Evolutionary conservation across 2,888 invertebrate species (phyloP).

Genomic region (Taenaris catops): DNA sequence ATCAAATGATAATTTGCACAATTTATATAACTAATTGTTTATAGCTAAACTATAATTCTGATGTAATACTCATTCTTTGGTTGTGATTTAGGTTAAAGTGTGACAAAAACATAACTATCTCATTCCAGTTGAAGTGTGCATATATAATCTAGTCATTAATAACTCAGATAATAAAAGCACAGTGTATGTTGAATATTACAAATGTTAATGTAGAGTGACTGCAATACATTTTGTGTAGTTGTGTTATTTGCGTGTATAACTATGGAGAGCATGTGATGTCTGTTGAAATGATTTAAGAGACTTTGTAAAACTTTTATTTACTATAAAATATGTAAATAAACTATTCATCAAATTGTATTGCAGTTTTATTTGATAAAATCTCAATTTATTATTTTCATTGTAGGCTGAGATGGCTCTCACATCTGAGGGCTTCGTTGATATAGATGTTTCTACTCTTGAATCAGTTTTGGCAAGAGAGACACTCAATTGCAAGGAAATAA

Average conservation of each 20-base stretch:
- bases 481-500: conserved; percentile 95
- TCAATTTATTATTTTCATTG: conserved; percentile 42
- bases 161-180: conserved; percentile 9
- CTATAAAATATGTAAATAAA: conserved; percentile 61
- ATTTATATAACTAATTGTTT: conserved; percentile 40
- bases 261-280: conserved; percentile 46
- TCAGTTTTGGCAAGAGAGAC: conserved; percentile 96
- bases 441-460: conserved; percentile 95
- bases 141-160: conserved; percentile 28
- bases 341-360: conserved; percentile 73
- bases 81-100: conserved; percentile 60
- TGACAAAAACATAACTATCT: conserved; percentile 14
- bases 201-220: conserved; percentile 35
- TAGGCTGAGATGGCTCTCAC: conserved; percentile 97
- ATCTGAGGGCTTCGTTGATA: conserved; percentile 97
- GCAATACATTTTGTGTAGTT: conserved; percentile 70
- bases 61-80: conserved; percentile 49
- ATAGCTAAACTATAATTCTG: conserved; percentile 13
- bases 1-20: conserved; percentile 49
- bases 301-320: conserved; percentile 45
- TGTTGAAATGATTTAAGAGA: conserved; percentile 40
- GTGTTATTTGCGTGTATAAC: conserved; percentile 47
- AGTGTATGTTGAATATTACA: conserved; percentile 7
- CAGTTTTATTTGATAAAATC: conserved; percentile 67
- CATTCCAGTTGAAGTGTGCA: conserved; percentile 15